These are phyloP conservation scores for Benthosema pterotum DNA, from an alignment of 2,797 vertebrate genomes.

Conservation along the genomic window DNA sequence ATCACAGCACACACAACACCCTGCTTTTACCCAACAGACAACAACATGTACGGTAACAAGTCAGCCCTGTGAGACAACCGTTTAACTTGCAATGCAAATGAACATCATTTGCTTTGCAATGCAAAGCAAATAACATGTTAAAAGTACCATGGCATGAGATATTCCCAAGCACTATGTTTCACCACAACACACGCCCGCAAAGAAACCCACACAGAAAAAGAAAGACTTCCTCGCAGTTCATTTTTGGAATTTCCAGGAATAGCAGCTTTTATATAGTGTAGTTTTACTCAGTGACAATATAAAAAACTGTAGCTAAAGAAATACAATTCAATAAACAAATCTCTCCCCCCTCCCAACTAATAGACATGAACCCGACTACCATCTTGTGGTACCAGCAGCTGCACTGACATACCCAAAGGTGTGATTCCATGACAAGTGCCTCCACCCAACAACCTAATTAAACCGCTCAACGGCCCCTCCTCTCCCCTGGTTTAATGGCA, in stretches of 20 bases:
- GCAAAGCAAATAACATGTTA: not conserved
- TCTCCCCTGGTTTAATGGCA: constrained; percentile 31
- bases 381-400: constrained; percentile 21
- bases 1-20: not conserved
- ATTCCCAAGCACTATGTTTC: not conserved
- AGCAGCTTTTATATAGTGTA: not conserved
- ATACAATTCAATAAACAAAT: not conserved
- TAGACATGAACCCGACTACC: constrained; percentile 22
- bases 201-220: constrained; percentile 2
- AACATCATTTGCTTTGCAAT: too few species aligned
- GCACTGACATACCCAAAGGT: constrained; percentile 51
- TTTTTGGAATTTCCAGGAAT: not conserved
- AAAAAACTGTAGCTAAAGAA: not conserved
- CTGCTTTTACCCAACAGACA: not conserved
- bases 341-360: constrained; percentile 4
- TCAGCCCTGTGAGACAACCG: constrained; percentile 18
- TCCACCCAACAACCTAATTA: constrained; percentile 62
- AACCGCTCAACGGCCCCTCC: constrained; percentile 31
- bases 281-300: constrained; percentile 10
- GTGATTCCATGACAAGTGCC: constrained; percentile 52
- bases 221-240: not conserved
- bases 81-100: not conserved
- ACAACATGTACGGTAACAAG: constrained; percentile 45
- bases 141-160: not conserved
- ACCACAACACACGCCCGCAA: not conserved